These are phyloP conservation scores for Octomys mimax DNA, from an alignment of 2,797 vertebrate genomes.

Conservation along the genomic window DNA sequence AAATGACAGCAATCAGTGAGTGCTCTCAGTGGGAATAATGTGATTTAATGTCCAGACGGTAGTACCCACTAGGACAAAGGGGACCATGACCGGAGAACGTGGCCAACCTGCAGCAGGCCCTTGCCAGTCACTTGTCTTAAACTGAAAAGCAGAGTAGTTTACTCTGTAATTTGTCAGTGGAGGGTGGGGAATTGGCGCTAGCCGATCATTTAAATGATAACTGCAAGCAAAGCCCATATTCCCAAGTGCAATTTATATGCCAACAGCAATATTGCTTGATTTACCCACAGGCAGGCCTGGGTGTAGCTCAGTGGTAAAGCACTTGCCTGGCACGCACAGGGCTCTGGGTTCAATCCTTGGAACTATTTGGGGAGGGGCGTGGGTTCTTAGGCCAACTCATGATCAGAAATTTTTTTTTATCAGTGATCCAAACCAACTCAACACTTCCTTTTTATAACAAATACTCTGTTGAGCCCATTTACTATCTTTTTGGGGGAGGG, in stretches of 20 bases:
- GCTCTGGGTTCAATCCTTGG: not conserved
- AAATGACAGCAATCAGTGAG: not conserved
- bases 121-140: not conserved
- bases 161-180: not conserved
- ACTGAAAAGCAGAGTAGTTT: not conserved
- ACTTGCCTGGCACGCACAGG: not conserved
- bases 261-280: not conserved
- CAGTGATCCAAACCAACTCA: not conserved
- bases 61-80: not conserved
- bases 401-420: constrained; percentile 32
- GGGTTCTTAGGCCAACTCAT: not conserved
- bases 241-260: not conserved
- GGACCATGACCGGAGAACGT: not conserved
- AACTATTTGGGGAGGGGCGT: not conserved
- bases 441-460: not conserved
- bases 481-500: not conserved
- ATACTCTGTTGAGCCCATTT: not conserved
- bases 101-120: not conserved
- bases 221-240: not conserved
- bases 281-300: not conserved
- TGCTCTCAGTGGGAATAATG: not conserved
- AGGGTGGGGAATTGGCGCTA: not conserved
- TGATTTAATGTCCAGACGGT: too few relatives aligned
- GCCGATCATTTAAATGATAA: not conserved
- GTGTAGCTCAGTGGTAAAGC: not conserved